These are phyloP conservation scores for Oscheius sp. DNA, from an alignment of 2,888 invertebrate genomes.

Conservation along the genomic window DNA sequence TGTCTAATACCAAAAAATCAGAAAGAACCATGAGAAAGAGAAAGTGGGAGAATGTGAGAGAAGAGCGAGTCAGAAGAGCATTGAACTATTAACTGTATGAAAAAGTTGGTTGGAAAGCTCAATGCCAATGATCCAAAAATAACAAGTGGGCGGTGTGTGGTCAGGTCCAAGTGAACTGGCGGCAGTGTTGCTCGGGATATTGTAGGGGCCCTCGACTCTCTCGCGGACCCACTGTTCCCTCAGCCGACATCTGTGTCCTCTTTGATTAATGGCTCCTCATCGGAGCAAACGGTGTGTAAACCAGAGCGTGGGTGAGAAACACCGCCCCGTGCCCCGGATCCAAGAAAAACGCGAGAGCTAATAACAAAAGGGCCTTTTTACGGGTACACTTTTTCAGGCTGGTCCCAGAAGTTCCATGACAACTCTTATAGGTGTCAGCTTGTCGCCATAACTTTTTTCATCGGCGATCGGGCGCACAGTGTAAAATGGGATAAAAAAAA, in stretches of 20 bases:
- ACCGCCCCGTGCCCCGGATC: neutral
- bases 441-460: slow-evolving; percentile 4
- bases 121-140: slow-evolving; percentile 17
- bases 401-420: neutral
- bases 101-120: neutral
- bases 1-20: neutral
- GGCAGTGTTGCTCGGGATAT: slow-evolving; percentile 27
- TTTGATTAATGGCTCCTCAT: slow-evolving; percentile 33
- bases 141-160: slow-evolving; percentile 33
- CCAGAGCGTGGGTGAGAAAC: slow-evolving; percentile 35
- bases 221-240: slow-evolving; percentile 21
- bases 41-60: neutral
- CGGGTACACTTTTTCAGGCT: neutral
- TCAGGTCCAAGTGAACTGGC: slow-evolving; percentile 28
- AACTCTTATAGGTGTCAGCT: neutral
- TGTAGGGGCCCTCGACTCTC: slow-evolving; percentile 14
- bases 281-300: slow-evolving; percentile 33
- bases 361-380: neutral
- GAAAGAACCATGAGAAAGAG: neutral
- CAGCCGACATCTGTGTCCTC: slow-evolving; percentile 24
- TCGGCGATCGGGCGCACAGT: neutral
- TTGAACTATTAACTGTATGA: neutral
- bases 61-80: slow-evolving; percentile 3
- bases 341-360: slow-evolving; percentile 18
- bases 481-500: slow-evolving; percentile 3